Evolutionary conservation across 2,797 vertebrate genomes (phyloP), one percentile per base, ranked within the genome.

Genomic region (Emys orbicularis): DNA sequence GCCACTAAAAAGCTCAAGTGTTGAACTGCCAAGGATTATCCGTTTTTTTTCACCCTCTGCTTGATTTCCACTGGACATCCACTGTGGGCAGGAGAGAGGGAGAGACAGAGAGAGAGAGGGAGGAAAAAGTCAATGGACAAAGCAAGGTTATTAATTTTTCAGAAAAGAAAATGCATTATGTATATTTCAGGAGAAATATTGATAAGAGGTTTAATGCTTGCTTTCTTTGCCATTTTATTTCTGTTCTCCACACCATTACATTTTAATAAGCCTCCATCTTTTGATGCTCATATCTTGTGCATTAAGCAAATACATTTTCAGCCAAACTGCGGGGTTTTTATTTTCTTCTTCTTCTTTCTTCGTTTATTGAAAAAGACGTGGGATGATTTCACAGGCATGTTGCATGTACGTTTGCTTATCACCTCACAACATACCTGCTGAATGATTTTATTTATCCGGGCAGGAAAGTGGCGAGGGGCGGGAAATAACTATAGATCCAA

Each of bases 111-210:
- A 49, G 49, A 21, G 37, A 84, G 2, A 31, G 3, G 23, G 72
- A 49, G 52, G 52, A 79, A 52, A 54, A 86, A 91, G 52, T 81
- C 79, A 61, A 85, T 93, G 89, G 89, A 86, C 93, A 94, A 94
- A 87, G 68, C 81, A 83, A 96, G 74, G 91, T 96, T 94, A 97
- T 97, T 97, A 74, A 96, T 98, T 98, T 98, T 97, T 96, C 95
- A 97, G 97, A 92, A 95, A 97, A 97, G 88, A 98, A 98, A 98
- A 96, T 79, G 88, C 84, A 81, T 97, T 97, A 92, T 94, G 68
- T 86, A 47, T 97, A 61, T 98, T 98, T 97, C 83, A 95, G 90
- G 93, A 97, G 97, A 94, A 98, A 97, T 95, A 91, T 83, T 98
- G 95, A 97, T 96, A 97, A 6, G 23, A 91, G 92, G 16, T 96